Percentiles rank a stretch among this genome's conserved stretches.
Evolutionary conservation across 2,888 invertebrate genomes (phyloP).

Genomic region (Heliconius hortense): DNA sequence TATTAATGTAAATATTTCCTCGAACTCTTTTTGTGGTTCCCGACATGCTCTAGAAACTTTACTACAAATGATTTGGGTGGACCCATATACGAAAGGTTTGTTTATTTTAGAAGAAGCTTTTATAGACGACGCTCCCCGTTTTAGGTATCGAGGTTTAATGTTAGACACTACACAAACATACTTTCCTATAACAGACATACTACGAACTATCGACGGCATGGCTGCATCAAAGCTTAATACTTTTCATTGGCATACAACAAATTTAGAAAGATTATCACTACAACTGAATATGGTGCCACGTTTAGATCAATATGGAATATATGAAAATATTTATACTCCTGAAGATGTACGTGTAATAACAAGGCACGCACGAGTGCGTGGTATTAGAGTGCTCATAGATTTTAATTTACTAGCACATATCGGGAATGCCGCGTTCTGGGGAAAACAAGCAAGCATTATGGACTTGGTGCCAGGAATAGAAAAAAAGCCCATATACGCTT

Average conservation of each 20-base stretch:
- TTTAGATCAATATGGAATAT: slow-evolving; percentile 89
- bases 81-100: slow-evolving; percentile 81
- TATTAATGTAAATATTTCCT: slow-evolving; percentile 82
- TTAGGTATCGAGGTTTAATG: slow-evolving; percentile 90
- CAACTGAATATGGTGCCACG: slow-evolving; percentile 87
- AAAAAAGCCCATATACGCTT: slow-evolving; percentile 84
- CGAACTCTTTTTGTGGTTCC: slow-evolving; percentile 87
- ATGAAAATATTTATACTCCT: slow-evolving; percentile 87
- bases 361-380: slow-evolving; percentile 88
- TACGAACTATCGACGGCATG: slow-evolving; percentile 91
- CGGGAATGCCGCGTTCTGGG: slow-evolving; percentile 91
- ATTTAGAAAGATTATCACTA: slow-evolving; percentile 95
- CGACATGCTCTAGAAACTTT: slow-evolving; percentile 89
- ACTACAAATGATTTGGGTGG: slow-evolving; percentile 89
- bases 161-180: slow-evolving; percentile 95
- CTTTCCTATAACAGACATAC: slow-evolving; percentile 86
- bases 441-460: slow-evolving; percentile 83
- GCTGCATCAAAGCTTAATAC: slow-evolving; percentile 93
- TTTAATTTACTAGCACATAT: slow-evolving; percentile 93
- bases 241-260: slow-evolving; percentile 94
- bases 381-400: slow-evolving; percentile 92
- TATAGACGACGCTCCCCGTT: slow-evolving; percentile 88
- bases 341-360: slow-evolving; percentile 87
- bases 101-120: slow-evolving; percentile 84
- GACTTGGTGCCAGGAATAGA: slow-evolving; percentile 87